These are phyloP conservation scores for Peromyscus attwateri DNA, from an alignment of 2,797 vertebrate genomes.

Conservation along the genomic window DNA sequence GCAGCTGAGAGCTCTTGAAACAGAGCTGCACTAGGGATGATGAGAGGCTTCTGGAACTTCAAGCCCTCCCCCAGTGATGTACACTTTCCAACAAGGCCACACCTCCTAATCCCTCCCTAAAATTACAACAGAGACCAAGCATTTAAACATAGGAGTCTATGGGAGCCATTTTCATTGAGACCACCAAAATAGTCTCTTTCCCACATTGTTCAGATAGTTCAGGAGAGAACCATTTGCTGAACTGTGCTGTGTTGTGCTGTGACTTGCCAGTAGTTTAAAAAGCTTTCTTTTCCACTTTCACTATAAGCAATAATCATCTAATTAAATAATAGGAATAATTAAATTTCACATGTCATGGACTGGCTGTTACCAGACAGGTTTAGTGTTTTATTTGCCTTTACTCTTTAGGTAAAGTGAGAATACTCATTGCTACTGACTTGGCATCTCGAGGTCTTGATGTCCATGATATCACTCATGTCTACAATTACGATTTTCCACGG, in stretches of 20 bases:
- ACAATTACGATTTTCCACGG: slow-evolving; percentile 97
- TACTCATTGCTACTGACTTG: slow-evolving; percentile 97
- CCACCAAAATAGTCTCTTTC: not conserved
- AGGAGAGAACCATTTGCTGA: not conserved
- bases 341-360: not conserved
- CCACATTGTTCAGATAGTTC: not conserved
- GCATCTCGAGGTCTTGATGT: slow-evolving; percentile 97
- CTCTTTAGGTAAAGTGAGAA: slow-evolving; percentile 92
- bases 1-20: not conserved
- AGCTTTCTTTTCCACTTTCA: not conserved
- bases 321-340: slow-evolving; percentile 15
- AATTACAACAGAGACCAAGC: not conserved
- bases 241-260: not conserved
- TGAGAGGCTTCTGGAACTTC: not conserved
- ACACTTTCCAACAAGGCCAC: not conserved
- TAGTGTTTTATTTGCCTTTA: slow-evolving; percentile 12
- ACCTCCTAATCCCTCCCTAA: not conserved
- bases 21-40: not conserved
- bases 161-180: not conserved
- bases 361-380: not conserved
- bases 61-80: too few species aligned
- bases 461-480: slow-evolving; percentile 95
- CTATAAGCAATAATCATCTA: not conserved
- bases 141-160: not conserved
- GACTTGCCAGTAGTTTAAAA: not conserved